Evolutionary conservation across 2,797 vertebrate genomes (phyloP), one percentile per base, ranked within the genome.

Genomic region (Picus viridis): DNA sequence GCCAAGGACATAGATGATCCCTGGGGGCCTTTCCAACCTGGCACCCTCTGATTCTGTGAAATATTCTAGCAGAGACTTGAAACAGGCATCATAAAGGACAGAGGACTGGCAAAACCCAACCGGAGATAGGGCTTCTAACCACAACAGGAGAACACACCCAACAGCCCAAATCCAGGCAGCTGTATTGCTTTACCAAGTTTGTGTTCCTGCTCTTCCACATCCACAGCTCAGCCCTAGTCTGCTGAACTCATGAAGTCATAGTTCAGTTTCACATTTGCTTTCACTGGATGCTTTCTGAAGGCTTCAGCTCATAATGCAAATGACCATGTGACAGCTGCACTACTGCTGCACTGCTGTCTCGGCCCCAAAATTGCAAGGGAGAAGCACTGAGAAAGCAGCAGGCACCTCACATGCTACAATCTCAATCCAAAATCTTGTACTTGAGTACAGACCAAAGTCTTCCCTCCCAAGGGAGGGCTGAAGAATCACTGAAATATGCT

Each of bases 91-190:
- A 67, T 30, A 47, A 86, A 56, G 51, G 89, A 68, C 19, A 77
- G 39, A 79, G 10, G 36, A 32, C 53, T 86, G 64, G 49, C 45
- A 34, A 32, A 81, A 51, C 0, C 0, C 23, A 58, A 3, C 0
- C 47, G 29, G 10, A 89, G 39, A 61, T 5, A 71, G 53, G 84
- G 10, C 32, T 24, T 83, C 53, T 86, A 61, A 84, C n/a, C 29
- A 24, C 49, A 88, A 53, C 49, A 12, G 5, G 27, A 80, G 45
- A 30, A 74, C 5, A 49, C 41, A 76, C 23, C 9, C 34, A 81
- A n/a, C 14, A 54, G 58, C n/a, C 32, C 68, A 56, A 90, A 78
- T 30, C 58, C 16, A 3, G 4, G 34, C 32, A 86, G 67, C 29
- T 57, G 9, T 20, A 41, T n/a, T 39, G 45, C 58, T 76, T 70